A percentile compares a stretch with the other conserved stretches of the same genome.
Conservation (phyloP, 2,113 vertebrate genomes). For the Tichodroma muraria region DNA sequence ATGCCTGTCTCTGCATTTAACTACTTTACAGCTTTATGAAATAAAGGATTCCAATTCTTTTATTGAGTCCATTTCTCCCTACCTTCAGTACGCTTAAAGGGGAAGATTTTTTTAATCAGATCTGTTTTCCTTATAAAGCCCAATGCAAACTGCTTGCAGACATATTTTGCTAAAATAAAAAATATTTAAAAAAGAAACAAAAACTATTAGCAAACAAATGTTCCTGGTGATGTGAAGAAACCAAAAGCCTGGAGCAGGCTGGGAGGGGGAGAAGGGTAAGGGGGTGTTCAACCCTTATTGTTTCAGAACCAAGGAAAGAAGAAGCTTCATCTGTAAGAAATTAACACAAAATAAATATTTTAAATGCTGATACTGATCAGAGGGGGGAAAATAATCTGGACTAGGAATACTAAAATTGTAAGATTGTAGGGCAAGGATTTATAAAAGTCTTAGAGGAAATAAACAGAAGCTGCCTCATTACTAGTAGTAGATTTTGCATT, state of each 20-base stretch:
- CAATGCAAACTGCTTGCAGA: not conserved
- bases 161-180: not conserved
- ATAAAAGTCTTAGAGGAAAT: not conserved
- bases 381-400: fast-evolving
- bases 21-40: not conserved
- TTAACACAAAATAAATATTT: not conserved
- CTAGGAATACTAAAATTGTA: not conserved
- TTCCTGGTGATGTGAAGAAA: not conserved
- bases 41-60: not conserved
- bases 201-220: not conserved
- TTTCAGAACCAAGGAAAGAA: not conserved
- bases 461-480: not conserved
- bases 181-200: not conserved
- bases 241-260: not conserved
- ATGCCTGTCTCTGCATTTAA: not conserved
- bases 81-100: not conserved
- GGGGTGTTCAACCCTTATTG: not conserved
- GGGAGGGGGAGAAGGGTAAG: fast-evolving
- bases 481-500: not conserved
- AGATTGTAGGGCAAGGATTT: not conserved
- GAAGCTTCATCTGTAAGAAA: not conserved
- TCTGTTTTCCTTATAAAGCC: not conserved
- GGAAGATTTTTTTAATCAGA: not conserved
- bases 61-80: not conserved
- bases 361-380: not conserved